Base-by-base conservation (phyloP, 92 coral and sea anemone genomes). In the Epizoanthus rinbou region DNA sequence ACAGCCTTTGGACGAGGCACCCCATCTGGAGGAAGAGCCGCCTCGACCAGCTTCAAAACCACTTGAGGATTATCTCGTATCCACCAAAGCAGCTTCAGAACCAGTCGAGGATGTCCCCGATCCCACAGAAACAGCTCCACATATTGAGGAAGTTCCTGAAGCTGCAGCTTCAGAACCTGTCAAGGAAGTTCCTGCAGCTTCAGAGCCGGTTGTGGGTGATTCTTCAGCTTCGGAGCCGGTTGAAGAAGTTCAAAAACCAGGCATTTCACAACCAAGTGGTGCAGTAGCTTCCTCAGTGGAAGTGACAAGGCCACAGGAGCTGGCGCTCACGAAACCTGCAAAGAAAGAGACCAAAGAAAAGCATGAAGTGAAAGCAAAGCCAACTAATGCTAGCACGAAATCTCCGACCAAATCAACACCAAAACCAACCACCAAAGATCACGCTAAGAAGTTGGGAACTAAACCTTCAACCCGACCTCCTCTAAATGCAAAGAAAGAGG, bases 361-460 rank as follows among this genome's bases (percentile, higher is more conserved):
- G 24, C 8, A 56, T 2, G 60, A 78, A 78, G 57, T 25, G 14
- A 78, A 60, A 62, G 71, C 81, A 33, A 75, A 57, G 60, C 31
- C 68, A 7, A 19, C 81, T 39, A 41, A 18, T 58, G 56, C 57
- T 62, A 59, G 71, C 23, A 21, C 59, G 8, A 78, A 78, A 76
- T 76, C 82, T 8, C 57, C 82, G 3, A 64, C 64, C 37, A 75
- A 75, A 31, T 75, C 81, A 9, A 45, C 67, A n/a, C 18, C 64
- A 18, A 76, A 76, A 31, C 62, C 56, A 24, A 53, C 81, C 9
- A 76, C 70, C 53, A 78, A 78, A 78, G 82, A 78, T 31, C 59
- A 6, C 57, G 59, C 19, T 1, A 78, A 78, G 47, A 78, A 78
- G 24, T 15, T 72, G 15, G 22, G 57, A 5, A 43, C 82, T 8